Base-by-base conservation (phyloP, 2,888 invertebrate species). In the Tipula helvola region DNA sequence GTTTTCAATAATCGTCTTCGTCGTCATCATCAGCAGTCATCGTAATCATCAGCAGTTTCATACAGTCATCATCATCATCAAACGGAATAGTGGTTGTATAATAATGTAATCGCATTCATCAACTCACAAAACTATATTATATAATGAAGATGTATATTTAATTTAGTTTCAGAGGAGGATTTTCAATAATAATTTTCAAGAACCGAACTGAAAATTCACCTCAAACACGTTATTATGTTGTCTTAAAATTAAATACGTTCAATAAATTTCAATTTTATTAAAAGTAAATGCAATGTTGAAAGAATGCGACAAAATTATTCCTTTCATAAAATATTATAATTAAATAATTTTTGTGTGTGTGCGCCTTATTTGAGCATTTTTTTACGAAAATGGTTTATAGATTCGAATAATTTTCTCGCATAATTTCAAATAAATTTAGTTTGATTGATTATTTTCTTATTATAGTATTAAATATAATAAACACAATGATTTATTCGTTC, bases 231-330 rank as follows among this genome's bases (percentile, higher is more conserved):
- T 71, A 71, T 57, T 57, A 71, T 28, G 28, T 71, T 52, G 28
- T 71, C 71, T 71, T 71, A 71, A 71, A 71, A 71, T 71, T 71
- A 71, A 71, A 71, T 71, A 71, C 71, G 28, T 28, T 28, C 28
- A 71, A 71, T 71, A 71, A 71, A 28, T 28, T 28, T 71, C 52
- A 57, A 28, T 28, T 71, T 71, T 28, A 71, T 71, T 71, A 28
- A 71, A 71, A 28, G 13, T 71, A 28, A 71, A 71, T 18, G 28
- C 28, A 71, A 71, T 84, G 7, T 84, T 84, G 39, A 84, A 84
- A 84, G 41, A 84, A 84, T 84, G 84, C 84, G 84, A 84, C 84
- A 84, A 84, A 84, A 84, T 41, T 84, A 84, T 84, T 84, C 16
- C 16, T 84, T 39, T 39, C 41, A 16, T 16, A 84, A 39, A 39